Conservation (phyloP, 1,140 invertebrate genomes). For the Wiebesia pumilae region DNA sequence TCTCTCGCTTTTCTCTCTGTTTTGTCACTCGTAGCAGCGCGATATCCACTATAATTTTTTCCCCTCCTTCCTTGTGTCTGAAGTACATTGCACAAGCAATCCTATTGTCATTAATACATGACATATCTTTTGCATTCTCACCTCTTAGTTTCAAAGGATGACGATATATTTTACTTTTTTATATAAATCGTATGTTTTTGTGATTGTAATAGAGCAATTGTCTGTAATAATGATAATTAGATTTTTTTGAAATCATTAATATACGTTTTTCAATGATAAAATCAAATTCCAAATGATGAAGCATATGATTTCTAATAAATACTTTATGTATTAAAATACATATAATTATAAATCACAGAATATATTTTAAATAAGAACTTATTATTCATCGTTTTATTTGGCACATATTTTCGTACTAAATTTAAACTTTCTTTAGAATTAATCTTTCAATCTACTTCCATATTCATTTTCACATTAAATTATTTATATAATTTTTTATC, state of each 20-base stretch:
- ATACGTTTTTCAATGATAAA: background rate
- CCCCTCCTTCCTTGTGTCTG: background rate
- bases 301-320: background rate
- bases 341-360: background rate
- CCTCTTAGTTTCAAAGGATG: background rate
- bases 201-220: background rate
- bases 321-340: background rate
- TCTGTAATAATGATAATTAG: no score
- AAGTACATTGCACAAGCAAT: slow-evolving; percentile 35
- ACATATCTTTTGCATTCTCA: background rate
- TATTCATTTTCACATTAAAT: no score
- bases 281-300: background rate
- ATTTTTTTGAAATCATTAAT: no score
- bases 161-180: background rate
- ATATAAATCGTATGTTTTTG: background rate
- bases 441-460: no score
- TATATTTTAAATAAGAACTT: background rate
- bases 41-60: background rate
- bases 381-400: background rate
- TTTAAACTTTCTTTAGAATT: no score
- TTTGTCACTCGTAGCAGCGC: background rate
- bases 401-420: no score
- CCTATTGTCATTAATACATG: slow-evolving; percentile 38
- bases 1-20: slow-evolving; percentile 41
- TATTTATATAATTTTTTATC: no score